A percentile compares a stretch with the other conserved stretches of the same genome.
Conservation (phyloP, 2,888 invertebrate species). For the Ophioninae sp. region DNA sequence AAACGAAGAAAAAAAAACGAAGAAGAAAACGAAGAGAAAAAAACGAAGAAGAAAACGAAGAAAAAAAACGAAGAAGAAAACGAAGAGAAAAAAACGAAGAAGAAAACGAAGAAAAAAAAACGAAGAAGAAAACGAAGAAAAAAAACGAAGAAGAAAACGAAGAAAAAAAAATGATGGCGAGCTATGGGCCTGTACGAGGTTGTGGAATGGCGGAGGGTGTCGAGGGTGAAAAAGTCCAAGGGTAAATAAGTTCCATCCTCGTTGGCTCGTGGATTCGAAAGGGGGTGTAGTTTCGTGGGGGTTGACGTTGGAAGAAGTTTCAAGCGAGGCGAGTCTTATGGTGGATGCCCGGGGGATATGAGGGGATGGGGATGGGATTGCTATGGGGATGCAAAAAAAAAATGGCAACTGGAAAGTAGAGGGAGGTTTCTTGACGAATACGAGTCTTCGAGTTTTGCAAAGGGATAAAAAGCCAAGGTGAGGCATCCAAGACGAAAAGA, state of each 20-base stretch:
- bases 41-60: not conserved
- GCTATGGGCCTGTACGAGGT: constrained; percentile 36
- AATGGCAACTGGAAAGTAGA: constrained; percentile 32
- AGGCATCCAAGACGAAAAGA: constrained; percentile 51
- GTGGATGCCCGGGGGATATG: constrained; percentile 42
- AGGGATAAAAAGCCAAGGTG: constrained; percentile 29
- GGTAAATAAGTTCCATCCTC: constrained; percentile 75
- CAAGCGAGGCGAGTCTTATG: constrained; percentile 30
- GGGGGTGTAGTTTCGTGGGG: constrained; percentile 50
- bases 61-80: too few species aligned
- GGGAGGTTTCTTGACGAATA: not conserved
- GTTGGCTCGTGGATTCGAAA: constrained; percentile 66
- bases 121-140: not conserved
- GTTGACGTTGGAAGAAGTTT: constrained; percentile 46
- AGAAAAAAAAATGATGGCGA: constrained; percentile 57
- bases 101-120: too few species aligned
- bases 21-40: constrained; percentile 59
- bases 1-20: constrained; percentile 63
- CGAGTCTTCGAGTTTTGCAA: constrained; percentile 1
- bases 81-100: too few species aligned
- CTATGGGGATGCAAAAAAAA: constrained; percentile 46
- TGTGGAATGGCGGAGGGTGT: constrained; percentile 65
- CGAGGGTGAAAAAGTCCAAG: constrained; percentile 62
- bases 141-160: too few species aligned
- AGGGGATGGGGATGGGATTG: constrained; percentile 20